Percentiles rank a stretch among this genome's conserved stretches.
phyloP scores from a whole-genome alignment of 2,113 vertebrate genomes.

The Phrynosoma platyrhinos region DNA sequence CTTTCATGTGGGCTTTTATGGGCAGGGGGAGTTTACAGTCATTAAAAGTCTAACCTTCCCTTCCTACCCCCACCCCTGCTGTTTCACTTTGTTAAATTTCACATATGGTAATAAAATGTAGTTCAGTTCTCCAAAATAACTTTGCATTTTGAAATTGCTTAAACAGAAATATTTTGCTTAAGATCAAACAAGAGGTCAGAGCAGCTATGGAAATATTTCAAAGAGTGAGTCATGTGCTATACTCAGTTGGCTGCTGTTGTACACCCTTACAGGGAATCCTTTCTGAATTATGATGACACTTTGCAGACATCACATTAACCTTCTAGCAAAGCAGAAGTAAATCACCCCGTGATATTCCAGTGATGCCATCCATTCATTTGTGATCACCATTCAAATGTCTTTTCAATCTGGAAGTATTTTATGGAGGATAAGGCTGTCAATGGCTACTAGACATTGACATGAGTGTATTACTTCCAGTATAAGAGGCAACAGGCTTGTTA shows the following conservation, averaged over 20 bases:
- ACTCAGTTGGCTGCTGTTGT: constrained; percentile 43
- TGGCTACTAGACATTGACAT: not conserved
- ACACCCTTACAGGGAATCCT: constrained; percentile 41
- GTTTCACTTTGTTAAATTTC: constrained; percentile 50
- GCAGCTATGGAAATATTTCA: constrained; percentile 69
- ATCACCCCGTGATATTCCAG: constrained; percentile 1
- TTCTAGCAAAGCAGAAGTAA: constrained; percentile 8
- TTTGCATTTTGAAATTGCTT: constrained; percentile 70
- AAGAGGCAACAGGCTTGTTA: not conserved
- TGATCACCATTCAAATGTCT: not conserved
- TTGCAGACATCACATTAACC: constrained; percentile 31
- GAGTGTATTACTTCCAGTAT: not conserved
- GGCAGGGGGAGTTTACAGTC: constrained; percentile 62
- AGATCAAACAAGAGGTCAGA: constrained; percentile 73
- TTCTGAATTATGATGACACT: constrained; percentile 32
- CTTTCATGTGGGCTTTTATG: constrained; percentile 75
- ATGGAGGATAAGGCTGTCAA: not conserved
- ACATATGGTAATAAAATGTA: constrained; percentile 52
- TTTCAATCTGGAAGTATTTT: not conserved
- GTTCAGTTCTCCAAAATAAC: constrained; percentile 46
- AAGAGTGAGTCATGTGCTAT: constrained; percentile 51
- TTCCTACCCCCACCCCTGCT: constrained; percentile 30
- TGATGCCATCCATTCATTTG: constrained; percentile 8
- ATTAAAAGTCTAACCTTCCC: constrained; percentile 65
- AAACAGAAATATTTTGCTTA: constrained; percentile 63